Evolutionary conservation across 2,888 invertebrate species (phyloP).

Genomic region (Tenthredo notha): DNA sequence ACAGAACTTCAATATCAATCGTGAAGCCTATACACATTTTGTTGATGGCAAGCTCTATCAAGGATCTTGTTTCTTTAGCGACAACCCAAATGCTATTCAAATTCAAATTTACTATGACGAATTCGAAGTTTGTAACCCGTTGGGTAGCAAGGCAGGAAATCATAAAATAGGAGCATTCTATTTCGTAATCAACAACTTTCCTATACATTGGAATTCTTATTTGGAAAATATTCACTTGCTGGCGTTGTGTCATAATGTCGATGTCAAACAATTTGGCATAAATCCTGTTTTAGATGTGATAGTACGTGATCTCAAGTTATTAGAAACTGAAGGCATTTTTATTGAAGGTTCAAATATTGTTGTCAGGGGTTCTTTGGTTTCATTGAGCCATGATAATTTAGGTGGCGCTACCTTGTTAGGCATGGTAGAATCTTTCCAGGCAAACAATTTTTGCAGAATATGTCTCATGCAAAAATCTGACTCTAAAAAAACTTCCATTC

Average conservation of each 20-base stretch:
- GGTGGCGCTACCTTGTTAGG: constrained; percentile 56
- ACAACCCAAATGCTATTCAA: constrained; percentile 56
- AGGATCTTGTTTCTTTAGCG: constrained; percentile 55
- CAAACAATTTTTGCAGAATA: constrained; percentile 60
- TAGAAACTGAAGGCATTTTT: constrained; percentile 55
- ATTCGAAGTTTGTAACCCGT: constrained; percentile 57
- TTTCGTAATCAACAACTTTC: constrained; percentile 54
- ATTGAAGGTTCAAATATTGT: constrained; percentile 35
- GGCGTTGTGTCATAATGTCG: constrained; percentile 50
- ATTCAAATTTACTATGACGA: constrained; percentile 59
- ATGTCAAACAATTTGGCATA: constrained; percentile 55
- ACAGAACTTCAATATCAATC: constrained; percentile 4
- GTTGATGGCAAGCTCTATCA: constrained; percentile 57
- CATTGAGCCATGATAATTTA: constrained; percentile 58
- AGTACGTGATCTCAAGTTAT: constrained; percentile 54
- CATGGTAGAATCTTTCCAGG: constrained; percentile 60
- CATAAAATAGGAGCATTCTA: constrained; percentile 56
- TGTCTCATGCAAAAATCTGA: constrained; percentile 57
- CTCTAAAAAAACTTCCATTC: constrained; percentile 51
- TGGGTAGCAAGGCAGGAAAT: constrained; percentile 50
- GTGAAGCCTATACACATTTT: constrained; percentile 56
- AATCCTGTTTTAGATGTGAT: constrained; percentile 52
- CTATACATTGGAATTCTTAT: constrained; percentile 49
- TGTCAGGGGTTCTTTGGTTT: constrained; percentile 56
- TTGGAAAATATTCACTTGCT: constrained; percentile 56